phyloP scores from a whole-genome alignment of 2,888 invertebrate species.

The Yponomeuta malinellus region DNA sequence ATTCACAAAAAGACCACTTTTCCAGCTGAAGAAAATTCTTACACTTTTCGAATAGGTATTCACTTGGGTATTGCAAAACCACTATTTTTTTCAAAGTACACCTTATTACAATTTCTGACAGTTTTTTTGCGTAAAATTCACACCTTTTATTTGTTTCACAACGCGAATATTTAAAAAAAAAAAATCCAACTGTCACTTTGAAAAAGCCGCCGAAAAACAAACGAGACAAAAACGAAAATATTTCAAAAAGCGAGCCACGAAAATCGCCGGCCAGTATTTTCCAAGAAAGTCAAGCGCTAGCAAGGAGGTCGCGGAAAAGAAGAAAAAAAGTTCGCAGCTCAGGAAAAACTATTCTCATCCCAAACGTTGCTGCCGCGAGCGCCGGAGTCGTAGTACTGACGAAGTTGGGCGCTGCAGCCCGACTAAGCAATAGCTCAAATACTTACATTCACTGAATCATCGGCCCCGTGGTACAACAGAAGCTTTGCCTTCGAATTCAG shows the following conservation, averaged over 20 bases:
- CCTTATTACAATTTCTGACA: background rate
- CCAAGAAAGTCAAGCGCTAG: too few species aligned
- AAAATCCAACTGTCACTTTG: background rate
- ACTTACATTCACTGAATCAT: slow-evolving; percentile 1
- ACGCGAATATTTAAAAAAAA: background rate
- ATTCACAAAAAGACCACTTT: background rate
- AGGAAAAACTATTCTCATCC: too few species aligned
- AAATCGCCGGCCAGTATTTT: background rate
- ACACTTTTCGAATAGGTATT: background rate
- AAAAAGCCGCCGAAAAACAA: background rate
- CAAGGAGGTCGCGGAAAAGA: too few species aligned
- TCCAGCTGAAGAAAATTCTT: background rate
- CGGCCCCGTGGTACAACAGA: background rate
- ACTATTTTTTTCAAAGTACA: background rate
- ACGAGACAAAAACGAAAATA: background rate
- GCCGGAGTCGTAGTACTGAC: background rate
- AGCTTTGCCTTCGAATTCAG: too few species aligned
- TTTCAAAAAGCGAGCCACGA: background rate
- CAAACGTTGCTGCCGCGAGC: background rate
- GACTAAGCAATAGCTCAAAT: background rate
- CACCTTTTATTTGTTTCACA: background rate
- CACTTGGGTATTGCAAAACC: background rate
- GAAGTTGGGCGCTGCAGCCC: background rate
- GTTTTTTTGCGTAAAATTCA: background rate
- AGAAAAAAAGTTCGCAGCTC: too few species aligned